phyloP scores from a whole-genome alignment of 2,113 vertebrate species.

The Felis catus region DNA sequence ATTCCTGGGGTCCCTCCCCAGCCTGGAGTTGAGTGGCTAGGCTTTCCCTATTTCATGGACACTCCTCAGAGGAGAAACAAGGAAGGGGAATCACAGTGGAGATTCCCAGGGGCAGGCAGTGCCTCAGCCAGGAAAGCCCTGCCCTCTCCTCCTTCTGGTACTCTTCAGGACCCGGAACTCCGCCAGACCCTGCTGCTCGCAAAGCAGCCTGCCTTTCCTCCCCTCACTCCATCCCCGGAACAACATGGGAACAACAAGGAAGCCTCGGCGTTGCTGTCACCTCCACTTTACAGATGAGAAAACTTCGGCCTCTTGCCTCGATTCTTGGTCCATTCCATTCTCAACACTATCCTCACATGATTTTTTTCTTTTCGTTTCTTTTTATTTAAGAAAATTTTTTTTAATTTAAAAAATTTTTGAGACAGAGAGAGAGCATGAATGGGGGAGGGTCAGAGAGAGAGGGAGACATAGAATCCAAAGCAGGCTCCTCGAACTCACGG shows the following conservation, averaged over 20 bases:
- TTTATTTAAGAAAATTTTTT: no score
- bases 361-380: not conserved
- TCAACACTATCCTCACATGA: not conserved
- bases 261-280: not conserved
- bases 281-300: not conserved
- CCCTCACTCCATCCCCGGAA: accelerated
- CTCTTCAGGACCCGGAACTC: accelerated
- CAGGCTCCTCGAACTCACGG: no score
- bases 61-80: not conserved
- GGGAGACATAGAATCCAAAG: no score
- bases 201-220: not conserved
- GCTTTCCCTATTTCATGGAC: not conserved
- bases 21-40: not conserved
- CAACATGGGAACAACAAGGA: not conserved
- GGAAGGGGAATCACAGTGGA: not conserved
- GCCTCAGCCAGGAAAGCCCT: not conserved
- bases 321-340: not conserved
- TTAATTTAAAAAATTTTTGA: no score
- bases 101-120: not conserved
- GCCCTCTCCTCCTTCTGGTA: not conserved
- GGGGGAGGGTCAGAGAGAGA: no score
- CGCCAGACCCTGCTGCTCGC: accelerated
- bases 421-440: no score
- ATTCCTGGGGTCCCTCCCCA: not conserved
- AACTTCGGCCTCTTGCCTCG: not conserved